Conservation (phyloP, 2,797 vertebrate genomes). For the Crossoptilon crossoptilon region DNA sequence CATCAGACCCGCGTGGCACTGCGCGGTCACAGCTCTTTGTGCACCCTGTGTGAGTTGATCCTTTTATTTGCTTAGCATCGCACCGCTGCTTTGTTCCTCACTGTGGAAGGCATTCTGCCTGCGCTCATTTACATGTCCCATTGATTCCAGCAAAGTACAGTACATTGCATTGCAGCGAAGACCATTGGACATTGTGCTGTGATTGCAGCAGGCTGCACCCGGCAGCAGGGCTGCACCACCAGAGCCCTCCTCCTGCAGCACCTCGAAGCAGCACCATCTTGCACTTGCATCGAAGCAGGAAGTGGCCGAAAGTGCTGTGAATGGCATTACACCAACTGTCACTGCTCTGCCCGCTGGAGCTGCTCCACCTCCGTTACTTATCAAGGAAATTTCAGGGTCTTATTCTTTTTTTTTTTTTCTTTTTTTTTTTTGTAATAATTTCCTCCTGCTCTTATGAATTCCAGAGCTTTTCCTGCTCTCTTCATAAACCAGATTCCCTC, state of each 20-base stretch:
- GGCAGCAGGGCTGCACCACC: slow-evolving; percentile 64
- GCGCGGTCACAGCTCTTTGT: slow-evolving; percentile 71
- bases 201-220: slow-evolving; percentile 58
- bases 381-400: slow-evolving; percentile 31
- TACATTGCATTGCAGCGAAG: slow-evolving; percentile 53
- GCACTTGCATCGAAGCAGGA: not conserved
- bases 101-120: slow-evolving; percentile 70
- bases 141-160: slow-evolving; percentile 68
- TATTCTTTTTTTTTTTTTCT: not conserved
- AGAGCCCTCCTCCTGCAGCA: slow-evolving; percentile 61
- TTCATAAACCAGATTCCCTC: not conserved
- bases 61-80: slow-evolving; percentile 80
- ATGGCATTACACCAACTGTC: not conserved
- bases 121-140: slow-evolving; percentile 76
- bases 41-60: slow-evolving; percentile 60
- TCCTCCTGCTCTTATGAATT: not conserved
- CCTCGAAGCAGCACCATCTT: not conserved
- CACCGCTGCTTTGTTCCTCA: slow-evolving; percentile 70
- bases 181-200: slow-evolving; percentile 38
- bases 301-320: slow-evolving; percentile 34
- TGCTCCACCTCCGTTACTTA: not conserved
- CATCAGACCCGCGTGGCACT: slow-evolving; percentile 59
- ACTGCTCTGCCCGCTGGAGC: too few species aligned
- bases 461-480: slow-evolving; percentile 39
- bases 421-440: too few species aligned